phyloP scores from a whole-genome alignment of 2,113 vertebrate genomes.

The Myotis lucifugus region DNA sequence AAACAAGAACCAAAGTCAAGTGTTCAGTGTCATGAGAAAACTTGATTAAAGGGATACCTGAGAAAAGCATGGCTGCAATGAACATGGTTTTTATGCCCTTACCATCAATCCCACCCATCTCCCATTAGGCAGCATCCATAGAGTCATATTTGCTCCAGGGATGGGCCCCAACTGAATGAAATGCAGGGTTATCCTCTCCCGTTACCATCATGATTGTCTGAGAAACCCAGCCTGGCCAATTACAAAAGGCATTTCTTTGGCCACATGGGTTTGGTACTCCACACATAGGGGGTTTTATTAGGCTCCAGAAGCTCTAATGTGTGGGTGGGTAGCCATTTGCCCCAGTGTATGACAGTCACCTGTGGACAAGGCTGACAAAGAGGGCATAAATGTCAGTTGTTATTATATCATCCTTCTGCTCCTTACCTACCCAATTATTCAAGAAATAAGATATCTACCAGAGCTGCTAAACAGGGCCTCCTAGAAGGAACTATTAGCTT shows the following conservation, averaged over 20 bases:
- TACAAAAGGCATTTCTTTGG: background rate
- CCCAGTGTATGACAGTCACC: background rate
- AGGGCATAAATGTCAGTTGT: background rate
- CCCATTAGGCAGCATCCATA: background rate
- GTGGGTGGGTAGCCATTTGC: rapidly evolving
- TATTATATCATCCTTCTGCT: background rate
- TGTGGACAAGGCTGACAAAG: background rate
- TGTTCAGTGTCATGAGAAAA: too few relatives aligned
- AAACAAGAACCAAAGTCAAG: background rate
- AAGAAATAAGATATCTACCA: background rate
- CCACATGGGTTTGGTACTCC: background rate
- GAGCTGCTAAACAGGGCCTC: background rate
- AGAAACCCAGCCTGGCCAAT: background rate
- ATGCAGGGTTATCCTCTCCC: background rate
- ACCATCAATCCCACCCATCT: background rate
- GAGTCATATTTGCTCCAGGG: background rate
- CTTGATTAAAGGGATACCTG: background rate
- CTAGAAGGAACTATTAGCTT: background rate
- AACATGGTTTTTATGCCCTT: background rate
- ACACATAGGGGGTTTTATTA: background rate
- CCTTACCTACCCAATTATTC: background rate
- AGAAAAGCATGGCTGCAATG: background rate
- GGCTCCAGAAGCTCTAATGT: background rate
- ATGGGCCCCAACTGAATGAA: background rate
- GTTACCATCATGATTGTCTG: background rate